A percentile compares a stretch with the other conserved stretches of the same genome.
Evolutionary conservation across 2,797 vertebrate species (phyloP).

Genomic region (Chaenodraco wilsoni): DNA sequence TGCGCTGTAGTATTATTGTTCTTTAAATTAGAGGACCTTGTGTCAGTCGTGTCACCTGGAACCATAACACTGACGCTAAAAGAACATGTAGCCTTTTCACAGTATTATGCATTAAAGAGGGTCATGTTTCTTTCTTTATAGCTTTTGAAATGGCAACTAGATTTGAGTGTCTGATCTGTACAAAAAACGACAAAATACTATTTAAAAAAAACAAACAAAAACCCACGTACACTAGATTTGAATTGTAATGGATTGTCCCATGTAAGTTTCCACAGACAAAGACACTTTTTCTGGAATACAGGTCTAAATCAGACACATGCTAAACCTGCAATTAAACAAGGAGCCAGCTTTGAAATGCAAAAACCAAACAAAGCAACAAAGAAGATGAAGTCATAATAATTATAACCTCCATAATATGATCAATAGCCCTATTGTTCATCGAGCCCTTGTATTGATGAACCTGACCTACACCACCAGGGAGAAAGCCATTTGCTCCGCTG

Average conservation of each 20-base stretch:
- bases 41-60: neutral
- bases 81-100: neutral
- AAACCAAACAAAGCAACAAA: neutral
- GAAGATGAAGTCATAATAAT: conserved; percentile 8
- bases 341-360: neutral
- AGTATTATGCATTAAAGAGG: neutral
- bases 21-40: neutral
- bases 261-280: neutral
- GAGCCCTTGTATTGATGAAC: conserved; percentile 20
- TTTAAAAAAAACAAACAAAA: neutral
- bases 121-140: neutral
- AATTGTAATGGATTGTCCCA: neutral
- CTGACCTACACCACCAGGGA: conserved; percentile 39
- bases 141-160: neutral
- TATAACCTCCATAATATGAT: conserved; percentile 1
- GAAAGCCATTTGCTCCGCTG: conserved; percentile 47
- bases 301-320: conserved; percentile 1
- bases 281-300: conserved; percentile 9
- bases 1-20: neutral
- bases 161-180: neutral
- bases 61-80: conserved; percentile 1
- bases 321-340: conserved; percentile 10
- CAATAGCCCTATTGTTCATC: conserved; percentile 9
- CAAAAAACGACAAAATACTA: neutral
- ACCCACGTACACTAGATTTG: neutral